Evolutionary conservation across 2,113 vertebrate genomes (phyloP).

Genomic region (Protobothrops mucrosquamatus): DNA sequence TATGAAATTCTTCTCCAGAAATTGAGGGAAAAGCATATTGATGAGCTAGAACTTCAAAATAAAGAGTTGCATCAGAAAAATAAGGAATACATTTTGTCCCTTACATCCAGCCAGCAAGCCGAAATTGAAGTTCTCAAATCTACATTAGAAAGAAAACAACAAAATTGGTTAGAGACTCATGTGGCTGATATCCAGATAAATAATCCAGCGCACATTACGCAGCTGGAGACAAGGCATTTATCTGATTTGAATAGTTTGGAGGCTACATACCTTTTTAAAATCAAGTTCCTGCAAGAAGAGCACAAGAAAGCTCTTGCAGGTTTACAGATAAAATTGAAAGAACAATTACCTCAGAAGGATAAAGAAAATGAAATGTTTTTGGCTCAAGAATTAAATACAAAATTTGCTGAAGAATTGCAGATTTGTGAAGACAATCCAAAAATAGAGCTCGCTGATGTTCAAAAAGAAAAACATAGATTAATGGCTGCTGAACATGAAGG

Average conservation of each 20-base stretch:
- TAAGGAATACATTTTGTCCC: conserved; percentile 48
- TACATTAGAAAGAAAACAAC: conserved; percentile 61
- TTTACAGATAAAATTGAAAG: conserved; percentile 61
- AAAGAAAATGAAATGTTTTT: conserved; percentile 46
- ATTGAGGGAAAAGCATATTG: conserved; percentile 61
- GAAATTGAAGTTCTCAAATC: conserved; percentile 63
- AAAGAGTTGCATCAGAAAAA: conserved; percentile 62
- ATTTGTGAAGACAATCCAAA: conserved; percentile 64
- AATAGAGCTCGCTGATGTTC: conserved; percentile 67
- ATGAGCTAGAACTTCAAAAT: conserved; percentile 65
- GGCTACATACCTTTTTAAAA: conserved; percentile 79
- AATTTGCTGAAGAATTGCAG: conserved; percentile 57
- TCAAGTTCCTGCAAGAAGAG: conserved; percentile 76
- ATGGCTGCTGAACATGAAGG: conserved; percentile 74
- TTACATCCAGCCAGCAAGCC: conserved; percentile 58
- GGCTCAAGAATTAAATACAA: conserved; percentile 58
- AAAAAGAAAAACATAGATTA: conserved; percentile 74
- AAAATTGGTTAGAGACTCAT: conserved; percentile 68
- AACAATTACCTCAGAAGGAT: conserved; percentile 60
- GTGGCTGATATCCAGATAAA: conserved; percentile 68
- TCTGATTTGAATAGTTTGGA: conserved; percentile 84
- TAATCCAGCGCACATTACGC: conserved; percentile 74
- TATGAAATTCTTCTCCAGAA: conserved; percentile 72
- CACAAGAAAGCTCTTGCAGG: conserved; percentile 66
- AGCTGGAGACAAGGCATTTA: conserved; percentile 77